These are phyloP conservation scores for Drosophila lacertosa DNA, from an alignment of 1,140 invertebrate species.

Conservation along the genomic window DNA sequence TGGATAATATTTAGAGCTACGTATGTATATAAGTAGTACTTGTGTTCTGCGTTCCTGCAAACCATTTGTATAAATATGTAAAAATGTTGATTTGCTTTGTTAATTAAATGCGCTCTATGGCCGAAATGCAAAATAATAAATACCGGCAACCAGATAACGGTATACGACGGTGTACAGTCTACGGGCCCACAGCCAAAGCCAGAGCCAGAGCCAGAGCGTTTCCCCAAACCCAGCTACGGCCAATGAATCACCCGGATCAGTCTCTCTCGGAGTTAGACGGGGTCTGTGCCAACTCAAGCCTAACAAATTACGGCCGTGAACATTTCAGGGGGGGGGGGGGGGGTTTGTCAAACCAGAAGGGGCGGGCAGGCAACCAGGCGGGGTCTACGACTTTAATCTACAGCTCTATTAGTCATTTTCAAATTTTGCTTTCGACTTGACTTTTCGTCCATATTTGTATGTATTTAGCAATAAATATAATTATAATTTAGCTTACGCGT, in stretches of 20 bases:
- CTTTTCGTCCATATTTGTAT: conserved; percentile 30
- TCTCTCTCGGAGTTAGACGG: conserved; percentile 50
- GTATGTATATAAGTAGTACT: conserved; percentile 24
- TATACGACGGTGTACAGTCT: too few relatives aligned
- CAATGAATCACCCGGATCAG: conserved; percentile 67
- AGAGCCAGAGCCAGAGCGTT: conserved; percentile 6
- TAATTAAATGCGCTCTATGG: conserved; percentile 35
- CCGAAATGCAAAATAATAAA: conserved; percentile 48
- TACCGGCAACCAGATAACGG: conserved; percentile 16
- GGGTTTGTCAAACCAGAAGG: conserved; percentile 10
- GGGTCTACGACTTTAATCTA: conserved; percentile 11
- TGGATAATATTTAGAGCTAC: conserved; percentile 34
- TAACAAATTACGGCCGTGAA: conserved; percentile 60
- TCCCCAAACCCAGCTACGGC: not conserved
- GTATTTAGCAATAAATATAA: conserved; percentile 63
- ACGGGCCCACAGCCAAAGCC: not conserved
- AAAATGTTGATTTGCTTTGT: conserved; percentile 46
- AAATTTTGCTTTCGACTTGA: conserved; percentile 44
- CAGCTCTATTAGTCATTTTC: conserved; percentile 40
- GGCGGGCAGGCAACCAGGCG: not conserved
- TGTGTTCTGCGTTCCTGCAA: conserved; percentile 12
- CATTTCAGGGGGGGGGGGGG: not conserved
- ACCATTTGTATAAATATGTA: conserved; percentile 44
- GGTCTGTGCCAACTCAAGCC: conserved; percentile 53
- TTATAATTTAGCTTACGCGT: conserved; percentile 69